phyloP scores from a whole-genome alignment of 2,113 vertebrate species.

The Alaudala cheleensis region DNA sequence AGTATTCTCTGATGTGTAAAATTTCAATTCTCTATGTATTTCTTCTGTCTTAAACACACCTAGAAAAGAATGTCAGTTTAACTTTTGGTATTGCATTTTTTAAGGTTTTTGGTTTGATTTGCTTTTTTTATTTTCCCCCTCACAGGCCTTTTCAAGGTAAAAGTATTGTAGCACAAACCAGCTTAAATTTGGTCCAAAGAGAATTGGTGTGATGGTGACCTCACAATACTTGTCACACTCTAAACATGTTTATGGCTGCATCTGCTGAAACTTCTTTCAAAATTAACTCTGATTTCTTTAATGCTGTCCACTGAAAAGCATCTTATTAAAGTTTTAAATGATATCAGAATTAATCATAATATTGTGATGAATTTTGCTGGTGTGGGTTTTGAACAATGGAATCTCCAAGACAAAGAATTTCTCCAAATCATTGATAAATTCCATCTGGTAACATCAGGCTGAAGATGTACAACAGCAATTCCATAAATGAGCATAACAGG shows the following conservation, averaged over 20 bases:
- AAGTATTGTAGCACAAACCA: background rate
- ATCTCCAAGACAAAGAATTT: background rate
- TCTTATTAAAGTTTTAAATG: background rate
- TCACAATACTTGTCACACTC: background rate
- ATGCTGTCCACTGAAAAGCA: background rate
- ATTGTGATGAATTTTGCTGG: background rate
- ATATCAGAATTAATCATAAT: background rate
- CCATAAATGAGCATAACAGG: background rate
- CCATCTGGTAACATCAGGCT: background rate
- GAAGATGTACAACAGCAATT: background rate
- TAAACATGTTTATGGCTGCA: background rate
- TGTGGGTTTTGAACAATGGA: background rate
- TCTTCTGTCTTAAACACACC: conserved; percentile 60
- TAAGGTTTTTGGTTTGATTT: background rate
- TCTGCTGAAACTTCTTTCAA: background rate
- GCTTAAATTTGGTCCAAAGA: background rate
- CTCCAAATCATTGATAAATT: background rate
- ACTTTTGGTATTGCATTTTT: conserved; percentile 36
- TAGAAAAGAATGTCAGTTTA: conserved; percentile 54
- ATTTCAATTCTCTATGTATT: conserved; percentile 71
- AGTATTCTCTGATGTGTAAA: conserved; percentile 82
- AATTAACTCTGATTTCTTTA: conserved; percentile 9
- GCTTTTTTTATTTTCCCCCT: background rate
- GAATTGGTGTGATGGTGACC: background rate
- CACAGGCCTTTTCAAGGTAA: background rate